Evolutionary conservation across 2,888 invertebrate species (phyloP), one percentile per base, ranked within the genome.

Genomic region (Troilus luridus): DNA sequence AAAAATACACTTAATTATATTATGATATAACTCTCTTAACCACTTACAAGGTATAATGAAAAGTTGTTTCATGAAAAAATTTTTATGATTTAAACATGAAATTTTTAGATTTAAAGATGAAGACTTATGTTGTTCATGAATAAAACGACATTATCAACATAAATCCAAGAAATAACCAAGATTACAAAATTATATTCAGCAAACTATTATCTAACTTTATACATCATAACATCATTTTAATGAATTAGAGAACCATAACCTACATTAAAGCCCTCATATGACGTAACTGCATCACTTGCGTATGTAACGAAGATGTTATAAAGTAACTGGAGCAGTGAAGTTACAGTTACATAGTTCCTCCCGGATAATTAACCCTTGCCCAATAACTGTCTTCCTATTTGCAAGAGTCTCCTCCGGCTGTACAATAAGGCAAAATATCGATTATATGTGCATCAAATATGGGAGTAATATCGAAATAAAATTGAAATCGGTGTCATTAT

Each of bases 271-370:
- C 5, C 67, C 24, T 41, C 0, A 41, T 77, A 41, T 77, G 72
- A 77, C 19, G 72, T 41, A 77, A 77, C 8, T 17, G 14, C 24
- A 24, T 14, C 5, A 24, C 12, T 24, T n/a, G 12, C 24, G n/a
- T 67, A 67, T 67, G 67, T 67, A 67, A 77, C 72, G 27, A 41
- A 41, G 17, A 8, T 19, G 72, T 77, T 41, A 77, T 41, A 41
- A 77, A 77, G 72, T 77, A 77, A 77, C 72, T 77, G 72, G 72
- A 77, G 72, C 72, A 77, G 72, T 77, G 19, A 27, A 41, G 27
- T 77, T 77, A 27, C 72, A 27, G 72, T 17, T 41, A 77, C 72
- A 77, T 41, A 77, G 72, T 77, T 77, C 72, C 72, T 27, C 72
- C 72, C 0, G 72, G 41, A 3, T 77, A 77, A 77, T 77, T 77